Percentiles rank a stretch among this genome's conserved stretches.
Evolutionary conservation across 1,140 invertebrate species (phyloP).

Genomic region (Ostrea denselamellosa): DNA sequence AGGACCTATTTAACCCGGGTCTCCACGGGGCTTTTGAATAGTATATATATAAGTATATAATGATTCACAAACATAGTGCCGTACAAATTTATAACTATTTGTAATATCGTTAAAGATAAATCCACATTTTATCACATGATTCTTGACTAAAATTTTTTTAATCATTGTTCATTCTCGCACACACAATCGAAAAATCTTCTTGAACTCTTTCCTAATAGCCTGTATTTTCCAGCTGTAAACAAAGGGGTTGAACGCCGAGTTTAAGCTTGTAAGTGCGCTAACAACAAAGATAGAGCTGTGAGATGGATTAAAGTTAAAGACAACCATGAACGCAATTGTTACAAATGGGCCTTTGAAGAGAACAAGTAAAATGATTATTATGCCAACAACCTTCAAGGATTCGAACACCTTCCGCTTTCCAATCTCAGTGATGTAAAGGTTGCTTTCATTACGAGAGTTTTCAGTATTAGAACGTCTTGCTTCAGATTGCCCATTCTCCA

Average conservation of each 20-base stretch:
- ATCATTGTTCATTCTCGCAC: neutral
- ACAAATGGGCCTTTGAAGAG: conserved; percentile 6
- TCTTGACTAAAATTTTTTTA: too few species aligned
- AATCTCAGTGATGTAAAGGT: neutral
- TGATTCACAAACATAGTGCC: too few species aligned
- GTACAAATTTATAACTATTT: too few species aligned
- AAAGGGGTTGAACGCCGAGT: conserved; percentile 5
- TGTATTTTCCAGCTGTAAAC: conserved; percentile 7
- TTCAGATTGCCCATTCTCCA: neutral
- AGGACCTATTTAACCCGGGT: too few species aligned
- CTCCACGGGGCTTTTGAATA: too few species aligned
- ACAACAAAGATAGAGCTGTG: neutral
- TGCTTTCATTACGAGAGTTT: neutral
- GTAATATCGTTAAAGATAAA: too few species aligned
- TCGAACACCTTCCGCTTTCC: neutral
- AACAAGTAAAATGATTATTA: neutral
- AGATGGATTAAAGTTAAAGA: neutral
- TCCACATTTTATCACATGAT: too few species aligned
- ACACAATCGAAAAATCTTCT: neutral
- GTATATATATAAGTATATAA: too few species aligned
- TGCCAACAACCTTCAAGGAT: conserved; percentile 7
- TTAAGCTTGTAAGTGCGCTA: neutral
- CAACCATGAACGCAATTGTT: neutral
- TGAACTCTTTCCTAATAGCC: neutral
- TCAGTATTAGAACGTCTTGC: neutral